Evolutionary conservation across 2,888 invertebrate genomes (phyloP).

Genomic region (Acronicta aceris): DNA sequence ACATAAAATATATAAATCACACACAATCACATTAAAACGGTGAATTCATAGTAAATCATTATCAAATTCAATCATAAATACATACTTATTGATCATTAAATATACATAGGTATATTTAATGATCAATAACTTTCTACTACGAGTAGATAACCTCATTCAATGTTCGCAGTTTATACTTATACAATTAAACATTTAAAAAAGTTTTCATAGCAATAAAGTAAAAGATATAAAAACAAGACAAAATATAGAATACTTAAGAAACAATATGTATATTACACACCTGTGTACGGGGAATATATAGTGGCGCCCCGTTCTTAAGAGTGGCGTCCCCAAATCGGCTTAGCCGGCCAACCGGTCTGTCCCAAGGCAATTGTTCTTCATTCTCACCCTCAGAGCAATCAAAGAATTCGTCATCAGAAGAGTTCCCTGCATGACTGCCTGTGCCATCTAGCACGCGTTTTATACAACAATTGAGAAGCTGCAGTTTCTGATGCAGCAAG

Average conservation of each 20-base stretch:
- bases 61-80: conserved; percentile 30
- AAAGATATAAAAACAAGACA: not conserved
- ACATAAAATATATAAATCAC: conserved; percentile 40
- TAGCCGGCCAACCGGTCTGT: conserved; percentile 79
- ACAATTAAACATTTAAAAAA: not conserved
- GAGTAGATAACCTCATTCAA: conserved; percentile 37
- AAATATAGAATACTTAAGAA: conserved; percentile 11
- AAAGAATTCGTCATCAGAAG: conserved; percentile 93
- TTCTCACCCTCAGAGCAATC: conserved; percentile 92
- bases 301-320: conserved; percentile 80
- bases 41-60: conserved; percentile 16
- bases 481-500: conserved; percentile 98
- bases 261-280: conserved; percentile 61
- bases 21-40: conserved; percentile 18
- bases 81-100: no score
- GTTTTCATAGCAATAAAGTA: not conserved
- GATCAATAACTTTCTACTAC: conserved; percentile 55
- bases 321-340: conserved; percentile 76
- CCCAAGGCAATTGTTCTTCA: conserved; percentile 83
- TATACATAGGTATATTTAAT: no score
- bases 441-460: conserved; percentile 88
- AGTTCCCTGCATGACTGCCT: conserved; percentile 70
- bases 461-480: conserved; percentile 95
- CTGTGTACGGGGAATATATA: conserved; percentile 84
- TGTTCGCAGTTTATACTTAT: conserved; percentile 23